Base-by-base conservation (phyloP, 2,888 invertebrate genomes). In the Drosophila kambysellisi region DNA sequence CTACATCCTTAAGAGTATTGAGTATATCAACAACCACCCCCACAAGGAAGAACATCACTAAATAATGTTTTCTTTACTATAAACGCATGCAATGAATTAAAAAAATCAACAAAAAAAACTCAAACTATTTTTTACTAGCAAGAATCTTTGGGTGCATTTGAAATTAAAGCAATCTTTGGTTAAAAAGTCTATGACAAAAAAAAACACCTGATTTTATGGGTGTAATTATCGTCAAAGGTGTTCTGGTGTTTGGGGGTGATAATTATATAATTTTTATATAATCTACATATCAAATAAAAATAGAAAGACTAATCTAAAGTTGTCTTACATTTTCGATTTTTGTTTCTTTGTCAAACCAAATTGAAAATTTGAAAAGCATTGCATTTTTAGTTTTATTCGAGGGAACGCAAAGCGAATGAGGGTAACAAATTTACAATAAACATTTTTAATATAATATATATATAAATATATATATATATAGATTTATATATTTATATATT, bases 11-110 rank as follows among this genome's bases (percentile, higher is more conserved):
- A 74, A 32, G 11, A 1, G 80, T 20, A n/a, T 91, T 35, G 79
- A 68, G 0, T 91, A 50, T 3, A 91, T 92, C 20, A 30, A 20
- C 0, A 48, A 64, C 8, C 88, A 91, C 48, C 82, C 91, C 11
- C 0, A 41, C 12, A 6, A 33, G 7, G 2, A 60, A 8, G 9
- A 4, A 4, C 8, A 70, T 12, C 17, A 63, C 7, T 87, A 82
- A 88, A 35, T 57, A 20, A 58, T 61, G 25, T 57, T 53, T 64
- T 63, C 43, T 61, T 57, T 25, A 61, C 35, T 72, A 78, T 75
- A 79, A 73, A 83, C 30, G 60, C 59, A 61, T 43, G 12, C 20
- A 46, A 32, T 35, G 50, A 59, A 25, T 46, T 33, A 5, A 39
- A 39, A 39, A 46, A 59, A 25, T 39, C n/a, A 8, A 39, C 30